Conservation (phyloP, 2,113 vertebrate species). For the Scatophagus argus region DNA sequence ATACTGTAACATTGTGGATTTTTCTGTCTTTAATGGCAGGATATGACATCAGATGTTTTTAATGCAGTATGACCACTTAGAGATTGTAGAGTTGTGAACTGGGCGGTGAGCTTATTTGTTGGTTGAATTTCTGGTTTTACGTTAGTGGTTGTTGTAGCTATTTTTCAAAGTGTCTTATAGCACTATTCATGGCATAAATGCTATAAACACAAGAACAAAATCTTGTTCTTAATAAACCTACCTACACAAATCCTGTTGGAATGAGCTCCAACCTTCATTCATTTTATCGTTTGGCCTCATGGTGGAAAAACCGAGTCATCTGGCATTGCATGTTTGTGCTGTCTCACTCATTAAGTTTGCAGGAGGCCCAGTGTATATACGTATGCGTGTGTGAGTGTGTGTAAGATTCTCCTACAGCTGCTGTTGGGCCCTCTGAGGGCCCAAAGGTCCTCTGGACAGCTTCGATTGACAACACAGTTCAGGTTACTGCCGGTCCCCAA, state of each 20-base stretch:
- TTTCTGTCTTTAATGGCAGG: neutral
- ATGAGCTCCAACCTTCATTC: neutral
- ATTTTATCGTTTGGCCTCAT: constrained; percentile 30
- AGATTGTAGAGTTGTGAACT: neutral
- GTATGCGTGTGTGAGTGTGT: constrained; percentile 8
- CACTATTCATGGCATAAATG: neutral
- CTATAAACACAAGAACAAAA: neutral
- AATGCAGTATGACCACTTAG: neutral
- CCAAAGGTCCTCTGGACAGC: constrained; percentile 66
- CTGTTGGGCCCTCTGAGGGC: constrained; percentile 61
- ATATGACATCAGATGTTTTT: neutral
- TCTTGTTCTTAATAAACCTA: neutral
- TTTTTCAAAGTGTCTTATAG: neutral
- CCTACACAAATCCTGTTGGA: neutral
- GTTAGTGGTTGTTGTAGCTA: neutral
- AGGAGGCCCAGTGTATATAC: constrained; percentile 26
- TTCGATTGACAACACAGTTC: constrained; percentile 77
- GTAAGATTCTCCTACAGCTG: constrained; percentile 75
- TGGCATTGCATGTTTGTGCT: constrained; percentile 37
- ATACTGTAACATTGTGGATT: neutral
- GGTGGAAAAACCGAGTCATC: constrained; percentile 59
- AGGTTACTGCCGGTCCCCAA: constrained; percentile 46
- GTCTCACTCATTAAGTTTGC: constrained; percentile 29
- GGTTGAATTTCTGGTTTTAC: neutral
- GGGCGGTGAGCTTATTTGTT: neutral